These are phyloP conservation scores for Acanthurus leucopareius DNA, from an alignment of 2,797 vertebrate species.

Conservation along the genomic window DNA sequence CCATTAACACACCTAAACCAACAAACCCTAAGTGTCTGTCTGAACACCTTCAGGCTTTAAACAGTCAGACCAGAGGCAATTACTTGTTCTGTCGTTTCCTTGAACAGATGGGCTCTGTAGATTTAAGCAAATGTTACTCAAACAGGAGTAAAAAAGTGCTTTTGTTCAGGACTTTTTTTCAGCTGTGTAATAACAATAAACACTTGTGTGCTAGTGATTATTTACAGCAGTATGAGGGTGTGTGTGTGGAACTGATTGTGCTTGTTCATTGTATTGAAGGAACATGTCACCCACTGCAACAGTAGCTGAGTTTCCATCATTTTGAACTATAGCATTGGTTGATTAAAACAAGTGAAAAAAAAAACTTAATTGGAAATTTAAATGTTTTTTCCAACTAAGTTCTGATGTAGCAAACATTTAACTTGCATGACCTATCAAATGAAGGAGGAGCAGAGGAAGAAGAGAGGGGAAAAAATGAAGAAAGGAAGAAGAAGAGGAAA, in stretches of 20 bases:
- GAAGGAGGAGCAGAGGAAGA: too few species aligned
- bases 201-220: neutral
- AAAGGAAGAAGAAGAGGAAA: too few species aligned
- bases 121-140: neutral
- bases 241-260: neutral
- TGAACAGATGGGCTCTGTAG: neutral
- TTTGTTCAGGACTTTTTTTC: neutral
- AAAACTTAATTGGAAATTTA: too few species aligned
- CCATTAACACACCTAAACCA: neutral
- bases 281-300: neutral
- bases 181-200: neutral
- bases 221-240: neutral
- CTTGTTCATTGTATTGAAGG: neutral
- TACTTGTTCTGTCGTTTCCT: neutral
- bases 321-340: too few species aligned
- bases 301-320: too few species aligned
- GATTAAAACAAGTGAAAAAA: too few species aligned
- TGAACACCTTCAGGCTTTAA: neutral
- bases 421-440: too few species aligned
- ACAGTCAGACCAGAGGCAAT: neutral
- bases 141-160: neutral
- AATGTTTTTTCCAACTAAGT: too few species aligned
- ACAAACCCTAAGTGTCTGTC: neutral
- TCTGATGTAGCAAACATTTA: too few species aligned
- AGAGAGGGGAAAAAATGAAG: too few species aligned